These are phyloP conservation scores for Mus spretus DNA, from an alignment of 2,797 vertebrate species.

Conservation along the genomic window DNA sequence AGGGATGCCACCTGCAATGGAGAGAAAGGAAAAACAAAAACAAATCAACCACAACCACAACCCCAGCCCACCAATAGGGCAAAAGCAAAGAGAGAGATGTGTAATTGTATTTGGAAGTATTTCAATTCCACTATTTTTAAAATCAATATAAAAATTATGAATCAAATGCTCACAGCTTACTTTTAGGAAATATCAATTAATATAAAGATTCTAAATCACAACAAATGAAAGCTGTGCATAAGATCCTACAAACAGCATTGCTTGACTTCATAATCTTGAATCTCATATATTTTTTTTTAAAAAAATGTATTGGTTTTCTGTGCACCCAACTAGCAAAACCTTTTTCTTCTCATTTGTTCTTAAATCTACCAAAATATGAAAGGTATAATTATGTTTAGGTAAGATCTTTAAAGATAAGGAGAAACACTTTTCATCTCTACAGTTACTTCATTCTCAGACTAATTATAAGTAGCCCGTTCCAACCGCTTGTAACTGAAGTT, in stretches of 20 bases:
- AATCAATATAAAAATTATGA: constrained; percentile 3
- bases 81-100: background rate
- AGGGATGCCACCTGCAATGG: constrained; percentile 93
- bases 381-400: constrained; percentile 6
- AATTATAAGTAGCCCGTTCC: background rate
- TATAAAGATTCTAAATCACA: constrained; percentile 21
- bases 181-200: constrained; percentile 30
- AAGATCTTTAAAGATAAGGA: constrained; percentile 25
- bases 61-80: background rate
- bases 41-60: background rate
- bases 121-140: background rate
- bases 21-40: constrained; percentile 45
- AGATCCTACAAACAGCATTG: background rate
- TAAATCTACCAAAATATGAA: background rate
- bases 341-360: constrained; percentile 10
- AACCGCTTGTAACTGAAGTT: background rate
- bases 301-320: background rate
- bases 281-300: background rate
- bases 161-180: background rate
- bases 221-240: background rate
- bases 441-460: constrained; percentile 19
- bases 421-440: background rate
- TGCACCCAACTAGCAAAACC: constrained; percentile 23
- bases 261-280: background rate
- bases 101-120: background rate